Evolutionary conservation across 2,797 vertebrate genomes (phyloP).

Genomic region (Holocentrus rufus): DNA sequence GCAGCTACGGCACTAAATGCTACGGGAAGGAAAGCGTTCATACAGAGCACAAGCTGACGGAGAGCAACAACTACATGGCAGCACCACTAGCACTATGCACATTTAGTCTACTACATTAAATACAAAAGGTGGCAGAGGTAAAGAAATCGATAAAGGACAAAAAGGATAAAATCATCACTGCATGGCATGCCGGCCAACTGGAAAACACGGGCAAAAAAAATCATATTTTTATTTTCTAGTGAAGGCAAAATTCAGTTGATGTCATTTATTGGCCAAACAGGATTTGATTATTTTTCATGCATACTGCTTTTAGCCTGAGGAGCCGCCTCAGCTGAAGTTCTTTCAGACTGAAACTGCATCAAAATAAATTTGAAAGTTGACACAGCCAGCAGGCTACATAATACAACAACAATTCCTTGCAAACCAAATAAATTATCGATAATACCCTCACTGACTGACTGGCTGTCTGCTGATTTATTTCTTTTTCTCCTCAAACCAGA

Average conservation of each 20-base stretch:
- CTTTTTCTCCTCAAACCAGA: too few species aligned
- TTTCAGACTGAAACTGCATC: neutral
- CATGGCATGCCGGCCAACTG: neutral
- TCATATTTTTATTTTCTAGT: too few species aligned
- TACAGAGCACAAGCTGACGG: slow-evolving; percentile 48
- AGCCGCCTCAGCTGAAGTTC: too few species aligned
- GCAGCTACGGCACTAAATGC: slow-evolving; percentile 20
- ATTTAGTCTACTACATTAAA: slow-evolving; percentile 40
- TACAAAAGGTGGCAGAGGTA: slow-evolving; percentile 16
- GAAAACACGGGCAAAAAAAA: neutral
- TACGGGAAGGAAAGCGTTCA: slow-evolving; percentile 50
- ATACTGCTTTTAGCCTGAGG: neutral
- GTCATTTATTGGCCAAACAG: too few species aligned
- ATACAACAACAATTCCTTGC: neutral
- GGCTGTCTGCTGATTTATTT: neutral
- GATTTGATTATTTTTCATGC: neutral
- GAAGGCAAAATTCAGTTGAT: too few species aligned
- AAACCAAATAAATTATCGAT: neutral
- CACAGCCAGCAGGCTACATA: neutral
- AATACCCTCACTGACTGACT: neutral
- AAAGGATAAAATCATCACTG: neutral
- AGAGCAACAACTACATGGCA: slow-evolving; percentile 42
- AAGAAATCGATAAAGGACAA: neutral
- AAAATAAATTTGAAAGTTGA: neutral
- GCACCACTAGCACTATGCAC: slow-evolving; percentile 47